phyloP scores from a whole-genome alignment of 2,888 invertebrate genomes.

The Drosophila gaucha region DNA sequence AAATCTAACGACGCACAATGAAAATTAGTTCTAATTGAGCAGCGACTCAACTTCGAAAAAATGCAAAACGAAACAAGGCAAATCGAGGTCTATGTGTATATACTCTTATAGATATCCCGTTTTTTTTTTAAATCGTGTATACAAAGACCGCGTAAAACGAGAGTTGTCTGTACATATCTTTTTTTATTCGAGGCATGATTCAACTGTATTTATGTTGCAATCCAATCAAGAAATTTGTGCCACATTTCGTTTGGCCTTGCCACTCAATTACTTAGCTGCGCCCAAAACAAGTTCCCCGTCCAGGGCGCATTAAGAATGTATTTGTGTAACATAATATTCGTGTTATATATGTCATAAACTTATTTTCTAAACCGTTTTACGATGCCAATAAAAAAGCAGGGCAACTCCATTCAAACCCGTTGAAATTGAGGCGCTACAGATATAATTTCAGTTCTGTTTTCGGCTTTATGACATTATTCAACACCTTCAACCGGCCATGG shows the following conservation, averaged over 20 bases:
- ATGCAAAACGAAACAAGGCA: too few relatives aligned
- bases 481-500: constrained; percentile 32
- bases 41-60: too few relatives aligned
- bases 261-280: constrained; percentile 60
- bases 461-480: constrained; percentile 36
- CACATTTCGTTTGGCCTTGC: constrained; percentile 29
- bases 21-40: too few relatives aligned
- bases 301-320: constrained; percentile 62
- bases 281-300: neutral
- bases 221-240: constrained; percentile 28
- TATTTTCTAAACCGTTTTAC: constrained; percentile 48
- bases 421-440: constrained; percentile 14
- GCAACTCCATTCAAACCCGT: constrained; percentile 7
- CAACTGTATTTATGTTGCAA: constrained; percentile 22
- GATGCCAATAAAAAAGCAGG: constrained; percentile 38
- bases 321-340: constrained; percentile 43
- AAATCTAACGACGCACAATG: too few relatives aligned
- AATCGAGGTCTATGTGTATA: too few relatives aligned
- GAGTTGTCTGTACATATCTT: too few relatives aligned
- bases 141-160: too few relatives aligned
- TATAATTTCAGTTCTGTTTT: neutral
- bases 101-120: too few relatives aligned
- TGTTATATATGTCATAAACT: constrained; percentile 58
- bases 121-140: too few relatives aligned
- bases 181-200: constrained; percentile 8